phyloP scores from a whole-genome alignment of 2,113 vertebrate genomes.

The Protobothrops mucrosquamatus region DNA sequence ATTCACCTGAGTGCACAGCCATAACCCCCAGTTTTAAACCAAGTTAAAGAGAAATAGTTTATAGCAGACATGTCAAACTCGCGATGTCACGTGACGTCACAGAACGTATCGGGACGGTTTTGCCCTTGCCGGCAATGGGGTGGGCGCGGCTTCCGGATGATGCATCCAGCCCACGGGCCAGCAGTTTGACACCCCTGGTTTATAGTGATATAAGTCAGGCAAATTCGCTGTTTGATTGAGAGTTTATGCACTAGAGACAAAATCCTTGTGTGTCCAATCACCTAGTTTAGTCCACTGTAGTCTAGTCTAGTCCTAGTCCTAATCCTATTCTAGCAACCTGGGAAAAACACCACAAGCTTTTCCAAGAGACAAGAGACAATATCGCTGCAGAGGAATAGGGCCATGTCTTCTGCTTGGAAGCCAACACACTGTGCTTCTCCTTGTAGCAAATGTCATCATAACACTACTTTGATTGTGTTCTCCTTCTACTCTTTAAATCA shows the following conservation, averaged over 20 bases:
- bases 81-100: too few relatives aligned
- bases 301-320: too few relatives aligned
- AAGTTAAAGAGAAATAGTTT: not conserved
- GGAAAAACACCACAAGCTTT: not conserved
- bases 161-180: too few relatives aligned
- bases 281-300: too few relatives aligned
- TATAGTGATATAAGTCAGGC: not conserved
- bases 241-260: too few relatives aligned
- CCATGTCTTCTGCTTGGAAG: not conserved
- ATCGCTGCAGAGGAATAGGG: not conserved
- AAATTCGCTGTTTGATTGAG: not conserved
- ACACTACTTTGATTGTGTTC: not conserved
- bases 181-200: not conserved
- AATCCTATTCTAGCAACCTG: too few relatives aligned
- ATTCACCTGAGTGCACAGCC: not conserved
- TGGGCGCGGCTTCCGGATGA: too few relatives aligned
- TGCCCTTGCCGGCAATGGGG: too few relatives aligned
- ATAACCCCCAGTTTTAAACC: not conserved
- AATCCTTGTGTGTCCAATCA: too few relatives aligned
- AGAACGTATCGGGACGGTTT: too few relatives aligned
- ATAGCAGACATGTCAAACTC: too few relatives aligned
- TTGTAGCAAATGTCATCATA: not conserved
- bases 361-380: not conserved
- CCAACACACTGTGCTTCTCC: not conserved
- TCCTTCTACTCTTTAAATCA: not conserved